Base-by-base conservation (phyloP, 37 sponge, comb jelly and placozoan species). In the Beroe ovata region DNA sequence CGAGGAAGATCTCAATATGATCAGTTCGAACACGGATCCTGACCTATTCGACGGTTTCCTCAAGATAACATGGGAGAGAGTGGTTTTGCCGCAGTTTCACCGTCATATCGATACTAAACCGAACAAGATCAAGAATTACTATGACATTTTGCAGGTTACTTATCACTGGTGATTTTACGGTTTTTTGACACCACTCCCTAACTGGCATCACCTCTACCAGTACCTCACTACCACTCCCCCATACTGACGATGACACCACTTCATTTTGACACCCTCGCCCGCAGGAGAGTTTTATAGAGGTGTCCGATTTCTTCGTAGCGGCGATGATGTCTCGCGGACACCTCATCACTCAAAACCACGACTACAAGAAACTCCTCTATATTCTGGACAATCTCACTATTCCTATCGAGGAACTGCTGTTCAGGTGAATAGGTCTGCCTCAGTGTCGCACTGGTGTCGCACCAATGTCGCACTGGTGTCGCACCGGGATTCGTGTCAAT, bases 201-300 rank as follows among this genome's bases (percentile, higher is more conserved):
- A n/a, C n/a, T n/a, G n/a, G n/a, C n/a, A n/a, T n/a, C n/a, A n/a
- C n/a, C n/a, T n/a, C n/a, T n/a, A n/a, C n/a, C n/a, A n/a, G n/a
- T n/a, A n/a, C n/a, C n/a, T n/a, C n/a, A n/a, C n/a, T n/a, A n/a
- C n/a, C n/a, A n/a, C n/a, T n/a, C n/a, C n/a, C n/a, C n/a, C n/a
- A n/a, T n/a, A n/a, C n/a, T n/a, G n/a, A n/a, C n/a, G n/a, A n/a
- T n/a, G n/a, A n/a, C n/a, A n/a, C n/a, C n/a, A n/a, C n/a, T n/a
- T n/a, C n/a, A n/a, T n/a, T n/a, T n/a, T n/a, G n/a, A n/a, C n/a
- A n/a, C n/a, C n/a, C n/a, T n/a, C n/a, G n/a, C n/a, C n/a, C n/a
- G 16, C 69, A 66, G 69, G 69, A 66, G 32, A 33, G 69, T 66
- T 66, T 66, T 18, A 66, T 14, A 32, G 69, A 66, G 16, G 69